Conservation (phyloP, 2,888 invertebrate species). For the Pemphredon lugubris region DNA sequence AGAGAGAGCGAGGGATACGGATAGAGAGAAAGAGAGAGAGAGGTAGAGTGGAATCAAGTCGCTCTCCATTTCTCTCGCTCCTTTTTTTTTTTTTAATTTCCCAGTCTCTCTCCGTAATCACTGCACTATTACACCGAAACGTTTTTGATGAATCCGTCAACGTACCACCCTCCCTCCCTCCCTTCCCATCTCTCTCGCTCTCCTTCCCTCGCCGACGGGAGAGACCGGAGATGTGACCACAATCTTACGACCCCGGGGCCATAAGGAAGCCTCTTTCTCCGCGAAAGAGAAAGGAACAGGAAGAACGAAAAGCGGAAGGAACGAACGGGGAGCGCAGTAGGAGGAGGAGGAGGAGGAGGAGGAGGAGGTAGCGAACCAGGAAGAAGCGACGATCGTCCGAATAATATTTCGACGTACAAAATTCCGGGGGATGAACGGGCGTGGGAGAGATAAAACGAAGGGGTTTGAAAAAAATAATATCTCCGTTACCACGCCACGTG, state of each 20-base stretch:
- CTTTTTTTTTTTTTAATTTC: constrained; percentile 57
- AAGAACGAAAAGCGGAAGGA: constrained; percentile 45
- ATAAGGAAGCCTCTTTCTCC: constrained; percentile 48
- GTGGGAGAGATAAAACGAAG: constrained; percentile 4
- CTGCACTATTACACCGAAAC: constrained; percentile 69
- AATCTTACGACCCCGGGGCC: constrained; percentile 66
- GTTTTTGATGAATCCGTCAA: constrained; percentile 77
- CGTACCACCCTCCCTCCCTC: constrained; percentile 45
- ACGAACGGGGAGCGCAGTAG: constrained; percentile 13
- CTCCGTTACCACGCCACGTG: constrained; percentile 42
- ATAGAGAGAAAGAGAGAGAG: too few relatives aligned
- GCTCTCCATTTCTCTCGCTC: constrained; percentile 14
- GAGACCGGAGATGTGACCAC: constrained; percentile 37
- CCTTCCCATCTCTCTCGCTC: constrained; percentile 1
- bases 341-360: constrained; percentile 4
- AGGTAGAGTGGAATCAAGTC: too few relatives aligned
- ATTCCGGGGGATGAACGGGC: constrained; percentile 7
- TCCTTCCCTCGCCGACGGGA: constrained; percentile 22
- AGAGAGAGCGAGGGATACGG: too few relatives aligned
- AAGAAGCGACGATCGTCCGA: constrained; percentile 35
- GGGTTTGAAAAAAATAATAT: constrained; percentile 50
- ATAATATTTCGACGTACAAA: constrained; percentile 41
- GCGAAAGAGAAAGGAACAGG: constrained; percentile 21
- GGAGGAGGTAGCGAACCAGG: constrained; percentile 10
- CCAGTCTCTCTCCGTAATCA: constrained; percentile 68